Base-by-base conservation (phyloP, 2,113 vertebrate species). In the Otolemur garnettii region DNA sequence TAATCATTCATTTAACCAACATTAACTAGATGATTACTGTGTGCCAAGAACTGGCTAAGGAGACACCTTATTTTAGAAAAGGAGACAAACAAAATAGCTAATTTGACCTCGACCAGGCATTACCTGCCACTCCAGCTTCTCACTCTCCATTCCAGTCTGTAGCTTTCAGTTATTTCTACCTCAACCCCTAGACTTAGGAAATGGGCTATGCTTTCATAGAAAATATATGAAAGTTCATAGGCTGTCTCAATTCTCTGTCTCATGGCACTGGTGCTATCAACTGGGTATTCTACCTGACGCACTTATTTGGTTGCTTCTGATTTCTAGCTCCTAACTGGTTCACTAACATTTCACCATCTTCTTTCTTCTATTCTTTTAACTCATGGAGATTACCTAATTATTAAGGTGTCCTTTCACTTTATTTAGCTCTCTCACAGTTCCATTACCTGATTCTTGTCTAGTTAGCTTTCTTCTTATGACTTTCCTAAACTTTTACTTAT, bases 61-160 rank as follows among this genome's bases (percentile, higher is more conserved):
- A 28, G 14, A 57, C 28, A 86, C 28, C 80, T 93, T 69, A 86
- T 55, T 85, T 59, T 93, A 7, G 21, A 33, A 81, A 93, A 15
- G 66, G n/a, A 85, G 8, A 93, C 15, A 93, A 93, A 93, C 15
- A 93, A 93, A 94, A n/a, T 30, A 82, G 24, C 21, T 78, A 69
- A 79, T 9, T 82, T 38, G 82, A 45, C 12, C 3, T 80, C 57
- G 53, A 14, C 35, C 11, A 84, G 19, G 15, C 87, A 94, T 53
- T 75, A 6, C 21, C n/a, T 92, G 17, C 90, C 59, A 69, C 57
- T 90, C 53, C 68, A 96, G 14, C 30, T 53, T 96, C 71, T 95
- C 12, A 66, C 19, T 60, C 9, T 5, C 22, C 14, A 50, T 14
- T 96, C 21, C 8, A 79, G 35, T n/a, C 45, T 90, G 38, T 64